A percentile compares a stretch with the other conserved stretches of the same genome.
phyloP scores from a whole-genome alignment of 1,140 invertebrate genomes.

The Artemia franciscana region DNA sequence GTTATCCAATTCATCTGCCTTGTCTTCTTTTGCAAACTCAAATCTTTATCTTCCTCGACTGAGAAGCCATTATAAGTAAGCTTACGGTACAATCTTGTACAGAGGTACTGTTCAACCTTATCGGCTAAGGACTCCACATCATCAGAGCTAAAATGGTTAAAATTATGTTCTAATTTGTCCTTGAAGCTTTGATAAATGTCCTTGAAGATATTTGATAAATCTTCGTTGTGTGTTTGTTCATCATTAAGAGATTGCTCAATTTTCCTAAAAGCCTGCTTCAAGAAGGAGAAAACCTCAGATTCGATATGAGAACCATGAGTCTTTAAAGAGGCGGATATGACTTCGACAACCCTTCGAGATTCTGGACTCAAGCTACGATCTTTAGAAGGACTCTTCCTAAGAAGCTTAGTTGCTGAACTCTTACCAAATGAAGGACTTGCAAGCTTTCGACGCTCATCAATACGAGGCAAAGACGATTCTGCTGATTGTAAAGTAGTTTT shows the following conservation, averaged over 20 bases:
- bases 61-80: slow-evolving; percentile 66
- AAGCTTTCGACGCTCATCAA: slow-evolving; percentile 67
- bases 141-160: slow-evolving; percentile 34
- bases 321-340: slow-evolving; percentile 3
- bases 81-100: slow-evolving; percentile 54
- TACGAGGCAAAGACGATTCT: slow-evolving; percentile 22
- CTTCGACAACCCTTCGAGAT: slow-evolving; percentile 2
- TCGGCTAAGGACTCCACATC: slow-evolving; percentile 57
- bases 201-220: slow-evolving; percentile 67
- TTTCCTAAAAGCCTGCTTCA: slow-evolving; percentile 8
- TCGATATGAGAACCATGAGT: slow-evolving; percentile 1
- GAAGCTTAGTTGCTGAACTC: slow-evolving; percentile 50
- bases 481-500: slow-evolving; percentile 8
- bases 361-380: slow-evolving; percentile 17
- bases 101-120: slow-evolving; percentile 71
- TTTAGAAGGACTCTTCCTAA: slow-evolving; percentile 41
- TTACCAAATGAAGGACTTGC: slow-evolving; percentile 56
- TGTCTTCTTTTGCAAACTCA: slow-evolving; percentile 60
- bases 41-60: slow-evolving; percentile 75
- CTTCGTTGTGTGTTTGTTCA: slow-evolving; percentile 41
- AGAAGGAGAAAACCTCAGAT: slow-evolving; percentile 5
- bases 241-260: slow-evolving; percentile 24
- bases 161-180: slow-evolving; percentile 38
- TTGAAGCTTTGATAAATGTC: slow-evolving; percentile 65
- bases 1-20: slow-evolving; percentile 86